Percentiles rank a stretch among this genome's conserved stretches.
These are phyloP conservation scores for Phoenicopterus ruber DNA, from an alignment of 2,113 vertebrate species.

Conservation along the genomic window DNA sequence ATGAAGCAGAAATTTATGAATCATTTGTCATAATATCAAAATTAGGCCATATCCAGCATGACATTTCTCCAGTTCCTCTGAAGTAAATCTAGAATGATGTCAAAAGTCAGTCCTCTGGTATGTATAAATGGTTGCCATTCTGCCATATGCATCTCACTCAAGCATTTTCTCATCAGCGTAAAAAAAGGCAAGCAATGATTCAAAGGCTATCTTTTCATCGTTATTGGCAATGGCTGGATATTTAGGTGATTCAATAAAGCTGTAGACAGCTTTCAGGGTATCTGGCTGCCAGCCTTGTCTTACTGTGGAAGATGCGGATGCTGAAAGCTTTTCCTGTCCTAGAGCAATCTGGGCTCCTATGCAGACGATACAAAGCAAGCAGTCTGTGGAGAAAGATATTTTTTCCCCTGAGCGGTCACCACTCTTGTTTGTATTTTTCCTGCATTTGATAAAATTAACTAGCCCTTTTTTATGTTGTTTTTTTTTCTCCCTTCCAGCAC, in stretches of 20 bases:
- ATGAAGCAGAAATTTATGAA: neutral
- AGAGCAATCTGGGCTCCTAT: neutral
- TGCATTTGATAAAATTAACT: neutral
- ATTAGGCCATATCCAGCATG: neutral
- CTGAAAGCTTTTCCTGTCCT: neutral
- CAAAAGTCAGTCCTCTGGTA: neutral
- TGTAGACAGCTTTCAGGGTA: neutral
- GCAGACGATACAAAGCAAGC: neutral
- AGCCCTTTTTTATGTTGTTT: neutral
- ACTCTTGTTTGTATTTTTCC: neutral
- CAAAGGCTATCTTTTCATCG: neutral
- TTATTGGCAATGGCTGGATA: neutral
- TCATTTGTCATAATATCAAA: neutral
- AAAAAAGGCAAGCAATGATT: neutral
- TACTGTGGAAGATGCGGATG: neutral
- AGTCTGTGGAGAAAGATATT: neutral
- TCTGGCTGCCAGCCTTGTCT: neutral
- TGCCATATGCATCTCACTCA: rapidly evolving
- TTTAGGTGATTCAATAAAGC: neutral
- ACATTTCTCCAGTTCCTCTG: neutral
- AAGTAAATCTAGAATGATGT: neutral
- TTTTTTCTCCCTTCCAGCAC: neutral
- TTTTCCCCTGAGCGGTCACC: neutral
- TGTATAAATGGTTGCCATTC: neutral
- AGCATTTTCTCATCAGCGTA: neutral